Evolutionary conservation across 2,888 invertebrate species (phyloP), one percentile per base, ranked within the genome.

Genomic region (Eustalomyia histrio): DNA sequence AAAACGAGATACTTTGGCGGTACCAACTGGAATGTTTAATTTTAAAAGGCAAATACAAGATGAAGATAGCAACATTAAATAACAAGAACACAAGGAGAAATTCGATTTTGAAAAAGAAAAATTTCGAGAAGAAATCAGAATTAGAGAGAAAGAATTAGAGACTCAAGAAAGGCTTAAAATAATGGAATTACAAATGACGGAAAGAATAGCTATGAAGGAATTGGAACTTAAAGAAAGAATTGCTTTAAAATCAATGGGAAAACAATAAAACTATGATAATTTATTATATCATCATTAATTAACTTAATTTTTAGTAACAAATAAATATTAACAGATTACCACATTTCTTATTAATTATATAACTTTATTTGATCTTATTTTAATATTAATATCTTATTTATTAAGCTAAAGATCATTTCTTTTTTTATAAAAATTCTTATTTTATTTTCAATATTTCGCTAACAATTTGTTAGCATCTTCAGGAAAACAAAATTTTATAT

Each of bases 101-200:
- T 57, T 76, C 0, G 39, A 18, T n/a, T 69, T 76, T 55, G 68
- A 76, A 35, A 63, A 63, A 35, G 68, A 76, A 4, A 69, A 69
- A 50, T 76, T 76, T 69, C 76, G 61, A 1, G 47, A 57, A 12
- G 76, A 76, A 69, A 63, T 76, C n/a, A 35, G 24, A 29, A 16
- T 69, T 16, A 71, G 47, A 55, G 64, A 58, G 65, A 76, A 76
- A 60, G 64, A 65, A 65, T 43, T 78, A 1, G 58, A 78, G 12
- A 72, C 39, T 12, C 52, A 71, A 9, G 65, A 78, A 47, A 64
- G 33, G n/a, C 14, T 72, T 17, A 71, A 71, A n/a, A 58, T 72
- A 58, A 60, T 71, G 65, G 65, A 78, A 33, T 33, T 78, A 29
- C 58, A 78, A 72, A 78, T 78, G 58, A 65, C 65, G n/a, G 76